Evolutionary conservation across 2,888 invertebrate species (phyloP).

Genomic region (Ornithoptera priamus): DNA sequence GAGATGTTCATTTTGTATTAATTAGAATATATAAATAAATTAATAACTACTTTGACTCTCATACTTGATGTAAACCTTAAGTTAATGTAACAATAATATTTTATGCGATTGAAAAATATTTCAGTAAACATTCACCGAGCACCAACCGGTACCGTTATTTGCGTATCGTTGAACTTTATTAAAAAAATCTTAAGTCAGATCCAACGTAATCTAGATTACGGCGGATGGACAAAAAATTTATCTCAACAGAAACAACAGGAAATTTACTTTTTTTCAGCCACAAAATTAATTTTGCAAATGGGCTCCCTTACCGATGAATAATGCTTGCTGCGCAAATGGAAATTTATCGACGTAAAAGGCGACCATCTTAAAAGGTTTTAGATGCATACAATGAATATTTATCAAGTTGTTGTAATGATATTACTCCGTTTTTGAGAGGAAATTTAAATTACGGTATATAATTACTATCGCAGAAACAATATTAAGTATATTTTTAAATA

Average conservation of each 20-base stretch:
- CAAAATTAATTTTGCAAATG: constrained; percentile 30
- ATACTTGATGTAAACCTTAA: too few species aligned
- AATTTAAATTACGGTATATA: too few species aligned
- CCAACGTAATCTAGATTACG: constrained; percentile 26
- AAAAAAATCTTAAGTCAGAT: constrained; percentile 13
- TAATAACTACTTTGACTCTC: too few species aligned
- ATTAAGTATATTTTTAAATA: too few species aligned
- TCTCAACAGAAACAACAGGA: constrained; percentile 19
- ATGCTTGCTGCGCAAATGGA: constrained; percentile 20
- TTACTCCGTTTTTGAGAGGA: too few species aligned
- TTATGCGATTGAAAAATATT: not conserved
- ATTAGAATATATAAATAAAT: too few species aligned
- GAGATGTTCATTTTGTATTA: too few species aligned
- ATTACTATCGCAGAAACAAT: too few species aligned
- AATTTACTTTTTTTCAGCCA: constrained; percentile 24
- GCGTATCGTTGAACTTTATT: not conserved
- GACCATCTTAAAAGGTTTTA: constrained; percentile 19
- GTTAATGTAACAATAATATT: too few species aligned
- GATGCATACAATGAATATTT: constrained; percentile 7
- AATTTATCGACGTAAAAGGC: constrained; percentile 24
- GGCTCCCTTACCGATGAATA: constrained; percentile 23
- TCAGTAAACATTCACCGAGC: not conserved
- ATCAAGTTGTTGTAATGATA: not conserved
- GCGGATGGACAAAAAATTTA: constrained; percentile 24
- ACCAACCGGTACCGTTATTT: not conserved